Evolutionary conservation across 35 echinoderm and acorn worm genomes (phyloP).

Genomic region (Lytechinus variegatus): DNA sequence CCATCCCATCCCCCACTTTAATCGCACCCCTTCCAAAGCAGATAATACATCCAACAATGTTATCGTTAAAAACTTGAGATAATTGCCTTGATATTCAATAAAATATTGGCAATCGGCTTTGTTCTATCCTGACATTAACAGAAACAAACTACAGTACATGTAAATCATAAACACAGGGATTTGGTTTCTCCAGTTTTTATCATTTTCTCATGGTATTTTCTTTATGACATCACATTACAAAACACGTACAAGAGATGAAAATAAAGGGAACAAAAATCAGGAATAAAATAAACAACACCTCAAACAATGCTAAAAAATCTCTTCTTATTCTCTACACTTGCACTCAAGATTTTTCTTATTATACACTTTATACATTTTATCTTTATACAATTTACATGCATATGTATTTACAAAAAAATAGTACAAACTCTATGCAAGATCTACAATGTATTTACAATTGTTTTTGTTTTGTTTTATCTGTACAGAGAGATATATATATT

Average conservation of each 20-base stretch:
- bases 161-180: neutral
- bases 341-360: neutral
- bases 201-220: neutral
- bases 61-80: no score
- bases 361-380: neutral
- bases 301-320: neutral
- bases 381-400: neutral
- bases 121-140: no score
- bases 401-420: conserved; percentile 8
- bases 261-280: neutral
- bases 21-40: no score
- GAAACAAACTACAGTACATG: neutral
- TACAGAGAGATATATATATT: neutral
- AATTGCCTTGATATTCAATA: no score
- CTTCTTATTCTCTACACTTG: neutral
- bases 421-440: neutral
- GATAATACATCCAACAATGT: no score
- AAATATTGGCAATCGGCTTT: no score
- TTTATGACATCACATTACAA: neutral
- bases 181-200: neutral
- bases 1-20: no score
- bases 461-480: neutral
- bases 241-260: neutral
- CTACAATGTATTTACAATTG: neutral
- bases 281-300: neutral